phyloP scores from a whole-genome alignment of 2,113 vertebrate genomes.

The Smithornis capensis region DNA sequence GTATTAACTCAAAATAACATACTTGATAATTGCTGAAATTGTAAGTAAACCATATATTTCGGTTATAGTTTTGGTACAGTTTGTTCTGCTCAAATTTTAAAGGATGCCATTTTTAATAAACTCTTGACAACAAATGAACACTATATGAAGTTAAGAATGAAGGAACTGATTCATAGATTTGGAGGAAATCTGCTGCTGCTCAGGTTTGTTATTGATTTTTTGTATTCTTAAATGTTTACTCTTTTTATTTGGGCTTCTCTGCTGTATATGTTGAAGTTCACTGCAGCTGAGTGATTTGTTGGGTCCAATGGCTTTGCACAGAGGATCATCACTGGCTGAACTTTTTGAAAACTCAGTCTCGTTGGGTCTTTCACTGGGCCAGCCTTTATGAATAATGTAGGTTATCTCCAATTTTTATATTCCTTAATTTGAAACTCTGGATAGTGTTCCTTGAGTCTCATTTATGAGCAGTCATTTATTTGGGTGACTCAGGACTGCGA shows the following conservation, averaged over 20 bases:
- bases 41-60: background rate
- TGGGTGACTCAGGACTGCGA: background rate
- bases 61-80: background rate
- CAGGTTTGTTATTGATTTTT: background rate
- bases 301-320: background rate
- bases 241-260: background rate
- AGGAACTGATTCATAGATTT: background rate
- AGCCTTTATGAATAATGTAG: constrained; percentile 3
- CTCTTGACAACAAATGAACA: background rate
- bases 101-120: background rate
- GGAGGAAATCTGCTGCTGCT: background rate
- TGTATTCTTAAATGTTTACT: background rate
- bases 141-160: background rate
- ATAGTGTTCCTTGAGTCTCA: background rate
- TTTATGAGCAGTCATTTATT: background rate
- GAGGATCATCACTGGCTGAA: background rate
- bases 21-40: background rate
- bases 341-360: background rate
- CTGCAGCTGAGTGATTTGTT: background rate
- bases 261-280: background rate
- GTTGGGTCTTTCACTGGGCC: background rate
- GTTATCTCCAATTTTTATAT: background rate
- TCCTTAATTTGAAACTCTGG: background rate
- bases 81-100: background rate
- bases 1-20: background rate